These are phyloP conservation scores for Sesamia inferens DNA, from an alignment of 2,888 invertebrate genomes.

Conservation along the genomic window DNA sequence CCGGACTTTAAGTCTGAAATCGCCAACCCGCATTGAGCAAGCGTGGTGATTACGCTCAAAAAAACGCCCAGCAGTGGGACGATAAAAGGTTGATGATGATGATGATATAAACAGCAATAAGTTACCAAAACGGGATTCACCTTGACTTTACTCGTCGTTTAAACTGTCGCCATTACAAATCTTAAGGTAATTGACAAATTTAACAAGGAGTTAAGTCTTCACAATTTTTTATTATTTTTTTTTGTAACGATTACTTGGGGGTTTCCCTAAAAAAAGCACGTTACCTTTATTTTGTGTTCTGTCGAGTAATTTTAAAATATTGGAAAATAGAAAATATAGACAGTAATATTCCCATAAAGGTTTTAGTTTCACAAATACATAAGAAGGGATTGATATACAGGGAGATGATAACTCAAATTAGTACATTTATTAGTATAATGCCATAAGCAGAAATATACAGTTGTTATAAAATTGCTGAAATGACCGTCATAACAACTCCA, in stretches of 20 bases:
- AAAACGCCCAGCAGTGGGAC: no score
- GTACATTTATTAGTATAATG: not conserved
- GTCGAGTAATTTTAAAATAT: not conserved
- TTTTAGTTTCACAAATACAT: constrained; percentile 16
- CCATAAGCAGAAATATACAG: not conserved
- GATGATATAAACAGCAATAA: not conserved
- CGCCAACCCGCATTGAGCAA: no score
- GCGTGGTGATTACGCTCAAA: no score
- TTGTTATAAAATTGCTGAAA: no score
- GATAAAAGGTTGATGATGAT: no score
- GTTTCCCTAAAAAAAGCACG: not conserved
- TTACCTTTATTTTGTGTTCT: not conserved
- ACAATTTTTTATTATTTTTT: no score
- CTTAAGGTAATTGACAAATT: constrained; percentile 46
- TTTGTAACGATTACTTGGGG: not conserved
- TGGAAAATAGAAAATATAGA: constrained; percentile 6
- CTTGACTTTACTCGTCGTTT: constrained; percentile 12
- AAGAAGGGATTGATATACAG: constrained; percentile 8
- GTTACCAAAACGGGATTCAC: not conserved
- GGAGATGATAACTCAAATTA: constrained; percentile 17
- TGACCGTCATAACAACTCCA: no score
- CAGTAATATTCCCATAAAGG: constrained; percentile 18
- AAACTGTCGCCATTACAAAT: constrained; percentile 28
- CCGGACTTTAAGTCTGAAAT: no score
- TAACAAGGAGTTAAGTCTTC: constrained; percentile 32